Base-by-base conservation (phyloP, 2,113 vertebrate species). In the Fukomys damarensis region DNA sequence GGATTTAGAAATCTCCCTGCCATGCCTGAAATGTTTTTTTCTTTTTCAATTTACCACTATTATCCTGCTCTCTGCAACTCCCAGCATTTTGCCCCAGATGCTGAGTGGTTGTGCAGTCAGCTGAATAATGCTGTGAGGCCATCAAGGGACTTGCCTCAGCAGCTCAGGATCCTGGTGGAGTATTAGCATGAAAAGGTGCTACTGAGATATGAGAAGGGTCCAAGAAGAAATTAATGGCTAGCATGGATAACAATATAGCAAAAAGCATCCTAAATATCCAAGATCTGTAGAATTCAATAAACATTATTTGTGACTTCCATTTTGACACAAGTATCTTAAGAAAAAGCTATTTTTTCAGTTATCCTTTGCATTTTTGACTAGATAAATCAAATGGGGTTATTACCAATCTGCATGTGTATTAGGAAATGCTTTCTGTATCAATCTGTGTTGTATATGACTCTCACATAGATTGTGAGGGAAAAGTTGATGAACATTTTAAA, bases 321-420 rank as follows among this genome's bases (percentile, higher is more conserved):
- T 94, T 86, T 82, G 59, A 92, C 61, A 66, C n/a, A 77, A 80
- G n/a, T 93, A 52, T 92, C 41, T 93, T 96, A 72, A 28, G 30
- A 52, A 61, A 76, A 63, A 66, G 28, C 41, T 41, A 38, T 86
- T 94, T 95, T 96, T 65, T 28, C 2, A 26, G 35, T 91, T 38
- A 72, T 38, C 13, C 28, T 83, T 65, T 16, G 3, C 6, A 89
- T 82, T 93, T 89, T 93, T 89, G 63, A 26, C 46, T 79, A 54
- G 79, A 19, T 93, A 72, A 85, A 82, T 89, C 54, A 70, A 76
- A 70, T 30, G 24, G 52, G 24, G 35, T 88, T 70, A 93, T 49
- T 86, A 32, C 35, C 59, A 3, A 4, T 22, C 5, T 13, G 14
- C 82, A 7, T 80, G 38, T 92, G 2, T 90, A 17, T 38, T 58